Evolutionary conservation across 2,888 invertebrate species (phyloP).

Genomic region (Yponomeuta malinellus): DNA sequence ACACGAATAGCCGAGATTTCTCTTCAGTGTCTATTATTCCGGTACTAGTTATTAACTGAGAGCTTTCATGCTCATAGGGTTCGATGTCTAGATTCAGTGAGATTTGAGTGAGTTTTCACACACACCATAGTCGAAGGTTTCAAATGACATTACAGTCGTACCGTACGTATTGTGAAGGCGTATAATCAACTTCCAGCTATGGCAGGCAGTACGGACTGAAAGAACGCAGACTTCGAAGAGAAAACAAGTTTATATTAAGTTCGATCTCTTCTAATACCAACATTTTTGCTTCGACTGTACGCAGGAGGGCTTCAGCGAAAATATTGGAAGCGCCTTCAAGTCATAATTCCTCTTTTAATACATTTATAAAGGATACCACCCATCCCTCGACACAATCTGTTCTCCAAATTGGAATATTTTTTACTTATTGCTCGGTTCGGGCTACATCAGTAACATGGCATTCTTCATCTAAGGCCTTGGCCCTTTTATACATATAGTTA

Average conservation of each 20-base stretch:
- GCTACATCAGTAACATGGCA: neutral
- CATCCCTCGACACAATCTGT: slow-evolving; percentile 41
- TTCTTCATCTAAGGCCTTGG: neutral
- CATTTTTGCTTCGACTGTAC: neutral
- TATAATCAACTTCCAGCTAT: neutral
- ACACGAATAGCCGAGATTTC: too few species aligned
- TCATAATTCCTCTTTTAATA: slow-evolving; percentile 53
- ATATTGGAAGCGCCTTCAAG: slow-evolving; percentile 33
- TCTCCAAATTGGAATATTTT: slow-evolving; percentile 52
- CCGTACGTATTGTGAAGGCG: neutral
- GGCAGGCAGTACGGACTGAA: neutral
- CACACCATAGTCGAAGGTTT: too few species aligned
- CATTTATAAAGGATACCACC: slow-evolving; percentile 48
- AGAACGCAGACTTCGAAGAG: neutral
- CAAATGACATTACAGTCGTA: neutral
- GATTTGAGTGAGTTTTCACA: too few species aligned
- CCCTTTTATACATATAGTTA: neutral
- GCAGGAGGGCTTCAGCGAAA: slow-evolving; percentile 19
- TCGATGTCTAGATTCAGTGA: too few species aligned
- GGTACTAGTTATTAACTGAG: too few species aligned
- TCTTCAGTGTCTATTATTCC: too few species aligned
- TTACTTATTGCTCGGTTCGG: slow-evolving; percentile 34
- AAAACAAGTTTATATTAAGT: neutral
- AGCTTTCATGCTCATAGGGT: too few species aligned
- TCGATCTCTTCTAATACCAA: neutral